Base-by-base conservation (phyloP, 2,113 vertebrate genomes). In the Helogale parvula region DNA sequence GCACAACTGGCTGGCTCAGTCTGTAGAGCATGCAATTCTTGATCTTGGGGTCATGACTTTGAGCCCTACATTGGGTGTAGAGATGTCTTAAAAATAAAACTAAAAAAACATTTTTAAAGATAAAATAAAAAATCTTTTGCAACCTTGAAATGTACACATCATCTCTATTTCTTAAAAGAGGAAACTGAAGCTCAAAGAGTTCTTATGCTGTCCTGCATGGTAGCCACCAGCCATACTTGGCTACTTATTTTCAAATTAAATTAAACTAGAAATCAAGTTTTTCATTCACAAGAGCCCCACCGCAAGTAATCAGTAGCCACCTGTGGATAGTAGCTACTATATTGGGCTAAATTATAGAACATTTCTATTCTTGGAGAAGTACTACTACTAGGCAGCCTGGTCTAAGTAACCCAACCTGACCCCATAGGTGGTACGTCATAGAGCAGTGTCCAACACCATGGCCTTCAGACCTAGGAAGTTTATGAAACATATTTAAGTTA, bases 231-330 rank as follows among this genome's bases (percentile, higher is more conserved):
- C 25, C 69, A 68, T 19, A 84, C 8, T 2, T 60, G n/a, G 57
- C 25, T 50, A 76, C 27, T 93, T 88, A 88, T 82, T 69, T 79
- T 57, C 19, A 27, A 93, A 69, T 93, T 60, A 60, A 80, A 50
- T 38, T 77, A 60, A 94, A 77, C 19, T 57, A 21, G 84, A 93
- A 83, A 68, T 76, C n/a, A 93, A 93, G 57, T 33, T 93, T 33
- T 69, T 83, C 41, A 41, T 69, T 84, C 38, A 41, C 23, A 52
- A 17, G 5, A 83, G 47, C 27, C 45, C 57, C 68, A 83, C 47
- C 82, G 38, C 19, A 52, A 33, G 60, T 57, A 29, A 38, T 89
- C 47, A 47, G 1, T 33, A 38, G 23, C 7, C 27, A 19, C 21
- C 13, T 4, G 23, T 63, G 47, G 15, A 27, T 47, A 38, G 14